Conservation (phyloP, 2,113 vertebrate species). For the Pluvialis apricaria region DNA sequence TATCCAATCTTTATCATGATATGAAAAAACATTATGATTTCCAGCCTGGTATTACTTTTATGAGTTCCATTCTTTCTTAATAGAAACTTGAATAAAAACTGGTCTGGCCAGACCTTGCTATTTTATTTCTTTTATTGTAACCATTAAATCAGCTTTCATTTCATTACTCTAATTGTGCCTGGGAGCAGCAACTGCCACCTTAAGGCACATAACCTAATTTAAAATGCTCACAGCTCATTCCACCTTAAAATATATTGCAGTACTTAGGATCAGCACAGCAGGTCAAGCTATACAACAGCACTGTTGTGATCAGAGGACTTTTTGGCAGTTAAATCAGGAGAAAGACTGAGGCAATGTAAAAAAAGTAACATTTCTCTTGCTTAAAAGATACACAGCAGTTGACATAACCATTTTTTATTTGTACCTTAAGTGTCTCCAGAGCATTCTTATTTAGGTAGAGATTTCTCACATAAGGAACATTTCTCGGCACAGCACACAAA, state of each 20-base stretch:
- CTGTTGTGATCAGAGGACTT: conserved; percentile 51
- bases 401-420: conserved; percentile 71
- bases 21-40: neutral
- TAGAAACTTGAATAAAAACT: neutral
- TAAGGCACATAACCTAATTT: conserved; percentile 33
- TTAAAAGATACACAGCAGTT: conserved; percentile 62
- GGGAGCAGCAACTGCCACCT: conserved; percentile 24
- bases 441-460: conserved; percentile 61
- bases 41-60: neutral
- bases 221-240: conserved; percentile 45
- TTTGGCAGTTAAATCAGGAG: conserved; percentile 50
- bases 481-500: conserved; percentile 56
- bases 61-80: neutral
- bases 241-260: conserved; percentile 63
- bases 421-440: conserved; percentile 64
- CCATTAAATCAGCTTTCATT: conserved; percentile 13
- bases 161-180: conserved; percentile 42
- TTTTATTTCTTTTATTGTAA: conserved; percentile 31
- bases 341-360: conserved; percentile 20
- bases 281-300: conserved; percentile 46
- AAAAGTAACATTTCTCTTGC: conserved; percentile 56
- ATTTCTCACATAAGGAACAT: conserved; percentile 50
- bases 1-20: neutral
- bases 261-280: conserved; percentile 31
- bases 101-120: neutral